Evolutionary conservation across 2,888 invertebrate genomes (phyloP).

Genomic region (Rutpela maculata): DNA sequence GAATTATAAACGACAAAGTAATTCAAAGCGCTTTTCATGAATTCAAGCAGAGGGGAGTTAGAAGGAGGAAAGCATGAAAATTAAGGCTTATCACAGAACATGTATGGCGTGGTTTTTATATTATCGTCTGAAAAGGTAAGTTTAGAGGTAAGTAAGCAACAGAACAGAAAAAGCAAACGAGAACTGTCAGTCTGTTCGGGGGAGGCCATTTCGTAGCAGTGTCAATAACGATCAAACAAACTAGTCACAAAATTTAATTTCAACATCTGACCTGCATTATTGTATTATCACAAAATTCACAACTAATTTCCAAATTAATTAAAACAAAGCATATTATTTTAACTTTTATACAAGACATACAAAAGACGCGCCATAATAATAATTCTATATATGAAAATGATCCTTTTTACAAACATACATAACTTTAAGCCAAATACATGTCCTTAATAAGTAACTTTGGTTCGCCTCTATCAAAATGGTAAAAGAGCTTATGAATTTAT

Average conservation of each 20-base stretch:
- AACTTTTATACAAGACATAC: constrained; percentile 52
- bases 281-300: constrained; percentile 57
- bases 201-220: constrained; percentile 15
- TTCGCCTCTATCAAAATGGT: constrained; percentile 48
- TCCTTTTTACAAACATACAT: constrained; percentile 41
- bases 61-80: constrained; percentile 28
- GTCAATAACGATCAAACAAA: constrained; percentile 37
- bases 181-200: constrained; percentile 55
- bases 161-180: constrained; percentile 52
- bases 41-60: constrained; percentile 10
- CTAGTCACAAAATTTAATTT: constrained; percentile 52
- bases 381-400: constrained; percentile 46
- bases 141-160: constrained; percentile 35
- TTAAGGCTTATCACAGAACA: constrained; percentile 61
- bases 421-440: constrained; percentile 55
- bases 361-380: constrained; percentile 49
- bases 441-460: constrained; percentile 54
- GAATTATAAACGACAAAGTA: no score
- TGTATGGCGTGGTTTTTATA: constrained; percentile 59
- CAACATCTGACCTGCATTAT: constrained; percentile 49
- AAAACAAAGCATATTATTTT: constrained; percentile 48
- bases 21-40: not conserved
- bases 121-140: constrained; percentile 26
- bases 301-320: constrained; percentile 50
- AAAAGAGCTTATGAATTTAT: constrained; percentile 48